phyloP scores from a whole-genome alignment of 2,888 invertebrate genomes.

The Emesis furor region DNA sequence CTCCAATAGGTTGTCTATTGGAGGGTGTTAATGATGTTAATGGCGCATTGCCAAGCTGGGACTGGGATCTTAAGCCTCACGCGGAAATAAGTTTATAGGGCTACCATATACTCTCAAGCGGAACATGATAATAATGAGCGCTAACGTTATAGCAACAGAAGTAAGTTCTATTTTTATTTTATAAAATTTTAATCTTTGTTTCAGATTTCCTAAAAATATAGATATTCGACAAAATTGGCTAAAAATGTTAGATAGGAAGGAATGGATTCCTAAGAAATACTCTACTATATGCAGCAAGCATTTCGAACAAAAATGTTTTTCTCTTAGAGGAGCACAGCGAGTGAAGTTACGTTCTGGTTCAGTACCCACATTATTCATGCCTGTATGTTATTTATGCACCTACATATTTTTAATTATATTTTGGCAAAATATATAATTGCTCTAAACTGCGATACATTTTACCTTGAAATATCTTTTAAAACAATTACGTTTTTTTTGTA shows the following conservation, averaged over 20 bases:
- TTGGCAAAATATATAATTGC: background rate
- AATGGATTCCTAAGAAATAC: conserved; percentile 28
- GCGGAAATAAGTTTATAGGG: no score
- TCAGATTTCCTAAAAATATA: conserved; percentile 34
- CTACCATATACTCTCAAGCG: no score
- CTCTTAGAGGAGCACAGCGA: conserved; percentile 16
- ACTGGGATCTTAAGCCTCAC: no score
- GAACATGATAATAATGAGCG: no score
- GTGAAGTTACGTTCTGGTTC: conserved; percentile 34
- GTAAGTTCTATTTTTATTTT: background rate
- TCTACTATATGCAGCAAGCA: conserved; percentile 34
- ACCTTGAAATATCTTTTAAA: background rate
- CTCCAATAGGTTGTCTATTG: no score
- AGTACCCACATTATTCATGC: conserved; percentile 36
- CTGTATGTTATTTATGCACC: conserved; percentile 24
- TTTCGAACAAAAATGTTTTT: conserved; percentile 39
- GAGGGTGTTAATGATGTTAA: no score
- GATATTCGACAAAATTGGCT: conserved; percentile 31
- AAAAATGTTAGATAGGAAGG: conserved; percentile 25
- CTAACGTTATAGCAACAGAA: no score
- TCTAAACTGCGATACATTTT: background rate
- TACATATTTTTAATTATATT: background rate
- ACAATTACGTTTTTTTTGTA: background rate
- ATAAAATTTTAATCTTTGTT: background rate
- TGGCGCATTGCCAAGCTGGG: no score